Percentiles rank a stretch among this genome's conserved stretches.
These are phyloP conservation scores for Macrobrachium rosenbergii DNA, from an alignment of 1,140 invertebrate species.

Conservation along the genomic window DNA sequence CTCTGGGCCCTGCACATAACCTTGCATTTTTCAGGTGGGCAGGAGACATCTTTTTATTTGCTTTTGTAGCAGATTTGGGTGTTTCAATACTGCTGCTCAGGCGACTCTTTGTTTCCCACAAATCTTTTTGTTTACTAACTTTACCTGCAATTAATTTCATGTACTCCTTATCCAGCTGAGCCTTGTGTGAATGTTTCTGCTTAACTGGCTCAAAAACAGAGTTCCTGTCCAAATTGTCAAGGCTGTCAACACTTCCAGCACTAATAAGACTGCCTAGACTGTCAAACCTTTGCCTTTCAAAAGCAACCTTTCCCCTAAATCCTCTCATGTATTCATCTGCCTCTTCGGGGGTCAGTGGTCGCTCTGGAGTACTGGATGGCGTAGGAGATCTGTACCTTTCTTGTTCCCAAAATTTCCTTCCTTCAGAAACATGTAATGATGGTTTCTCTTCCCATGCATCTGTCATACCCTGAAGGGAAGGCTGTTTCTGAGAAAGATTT, in stretches of 20 bases:
- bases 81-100: slow-evolving; percentile 31
- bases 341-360: slow-evolving; percentile 51
- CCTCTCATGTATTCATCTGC: slow-evolving; percentile 37
- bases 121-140: slow-evolving; percentile 2
- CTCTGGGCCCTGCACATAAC: background rate
- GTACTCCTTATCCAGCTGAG: no score
- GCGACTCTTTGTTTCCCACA: slow-evolving; percentile 5
- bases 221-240: slow-evolving; percentile 13
- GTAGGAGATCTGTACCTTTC: slow-evolving; percentile 5
- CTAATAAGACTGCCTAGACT: slow-evolving; percentile 47
- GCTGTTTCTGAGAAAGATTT: background rate
- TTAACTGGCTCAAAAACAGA: no score
- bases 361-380: background rate
- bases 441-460: background rate
- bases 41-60: background rate
- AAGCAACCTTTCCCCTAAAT: slow-evolving; percentile 40
- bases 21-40: background rate
- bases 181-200: no score
- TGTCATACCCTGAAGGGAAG: background rate
- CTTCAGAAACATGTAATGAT: background rate
- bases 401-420: slow-evolving; percentile 28
- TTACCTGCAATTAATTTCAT: no score
- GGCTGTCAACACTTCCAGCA: slow-evolving; percentile 28
- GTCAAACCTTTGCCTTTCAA: slow-evolving; percentile 39
- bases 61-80: background rate